Evolutionary conservation across 2,113 vertebrate genomes (phyloP), one percentile per base, ranked within the genome.

Genomic region (Microcebus tavaratra): DNA sequence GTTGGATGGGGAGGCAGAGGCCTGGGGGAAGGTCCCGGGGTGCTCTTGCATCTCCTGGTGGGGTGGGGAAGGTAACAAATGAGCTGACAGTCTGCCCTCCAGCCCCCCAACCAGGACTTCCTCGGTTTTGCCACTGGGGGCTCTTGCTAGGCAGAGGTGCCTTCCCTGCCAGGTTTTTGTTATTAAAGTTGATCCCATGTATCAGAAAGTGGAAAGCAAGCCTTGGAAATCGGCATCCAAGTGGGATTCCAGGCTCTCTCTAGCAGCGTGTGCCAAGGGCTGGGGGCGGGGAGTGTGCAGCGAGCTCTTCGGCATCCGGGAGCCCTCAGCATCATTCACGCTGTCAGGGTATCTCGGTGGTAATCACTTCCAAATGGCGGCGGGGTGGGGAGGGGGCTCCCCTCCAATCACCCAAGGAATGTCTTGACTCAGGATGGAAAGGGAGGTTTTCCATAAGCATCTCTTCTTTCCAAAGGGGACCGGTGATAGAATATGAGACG

Each of bases 321-420:
- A 96, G 95, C 82, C 68, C 96, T 79, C 72, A 0, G 94, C 96
- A 97, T 98, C 97, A 93, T 18, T 98, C 97, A 97, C 94, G 57
- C 97, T 98, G 97, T 98, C 97, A 95, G 97, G 98, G 82, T 73
- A 93, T 81, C 95, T 76, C 27, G 11, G 89, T 81, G 86, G 80
- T 98, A 98, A 98, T 97, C 96, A 95, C 85, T 98, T 98, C 98
- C 98, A 98, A 98, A 97, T 97, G 98, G 92, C 6, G 12, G 65
- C 0, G 3, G 82, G 48, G 34, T 25, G 67, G 83, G 95, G 96
- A 94, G 91, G 95, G 95, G 90, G 79, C 29, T 63, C 14, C 68
- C 63, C 96, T 90, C 92, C 96, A 84, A 79, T 96, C 94, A 68
- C 95, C 91, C 94, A 48, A 92, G 96, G 96, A 97, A 97, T 97